Conservation (phyloP, 2,888 invertebrate genomes). For the Argyresthia albistria region DNA sequence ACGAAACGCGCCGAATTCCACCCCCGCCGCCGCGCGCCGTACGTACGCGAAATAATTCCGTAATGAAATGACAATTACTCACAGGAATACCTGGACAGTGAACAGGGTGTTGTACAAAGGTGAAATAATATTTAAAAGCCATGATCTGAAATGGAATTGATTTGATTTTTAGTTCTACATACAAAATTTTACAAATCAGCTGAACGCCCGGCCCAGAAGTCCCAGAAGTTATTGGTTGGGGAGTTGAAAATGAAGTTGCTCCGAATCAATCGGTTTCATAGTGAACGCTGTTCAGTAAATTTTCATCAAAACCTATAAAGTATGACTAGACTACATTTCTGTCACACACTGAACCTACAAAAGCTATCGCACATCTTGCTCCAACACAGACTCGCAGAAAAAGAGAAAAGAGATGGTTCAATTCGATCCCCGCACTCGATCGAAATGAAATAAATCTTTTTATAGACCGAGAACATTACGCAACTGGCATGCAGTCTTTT, state of each 20-base stretch:
- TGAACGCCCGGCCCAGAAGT: too few relatives aligned
- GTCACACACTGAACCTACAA: not conserved
- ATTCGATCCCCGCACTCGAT: not conserved
- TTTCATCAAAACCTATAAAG: too few relatives aligned
- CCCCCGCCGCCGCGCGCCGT: slow-evolving; percentile 25
- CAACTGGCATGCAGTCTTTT: slow-evolving; percentile 15
- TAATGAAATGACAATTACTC: slow-evolving; percentile 70
- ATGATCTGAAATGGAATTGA: too few relatives aligned
- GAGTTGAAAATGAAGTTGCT: too few relatives aligned
- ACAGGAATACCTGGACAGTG: not conserved
- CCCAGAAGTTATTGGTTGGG: too few relatives aligned
- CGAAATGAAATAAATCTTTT: slow-evolving; percentile 24
- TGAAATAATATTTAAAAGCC: too few relatives aligned
- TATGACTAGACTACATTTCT: too few relatives aligned
- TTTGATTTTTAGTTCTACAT: too few relatives aligned
- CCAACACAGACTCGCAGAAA: not conserved
- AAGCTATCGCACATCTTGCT: not conserved
- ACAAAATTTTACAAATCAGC: too few relatives aligned
- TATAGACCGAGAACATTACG: slow-evolving; percentile 25
- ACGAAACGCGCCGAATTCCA: slow-evolving; percentile 32
- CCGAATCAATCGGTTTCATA: too few relatives aligned
- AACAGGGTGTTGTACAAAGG: too few relatives aligned
- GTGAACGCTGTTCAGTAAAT: too few relatives aligned
- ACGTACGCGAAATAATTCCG: slow-evolving; percentile 46
- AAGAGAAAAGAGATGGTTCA: not conserved